phyloP scores from a whole-genome alignment of 2,797 vertebrate genomes.

The Spondyliosoma cantharus region DNA sequence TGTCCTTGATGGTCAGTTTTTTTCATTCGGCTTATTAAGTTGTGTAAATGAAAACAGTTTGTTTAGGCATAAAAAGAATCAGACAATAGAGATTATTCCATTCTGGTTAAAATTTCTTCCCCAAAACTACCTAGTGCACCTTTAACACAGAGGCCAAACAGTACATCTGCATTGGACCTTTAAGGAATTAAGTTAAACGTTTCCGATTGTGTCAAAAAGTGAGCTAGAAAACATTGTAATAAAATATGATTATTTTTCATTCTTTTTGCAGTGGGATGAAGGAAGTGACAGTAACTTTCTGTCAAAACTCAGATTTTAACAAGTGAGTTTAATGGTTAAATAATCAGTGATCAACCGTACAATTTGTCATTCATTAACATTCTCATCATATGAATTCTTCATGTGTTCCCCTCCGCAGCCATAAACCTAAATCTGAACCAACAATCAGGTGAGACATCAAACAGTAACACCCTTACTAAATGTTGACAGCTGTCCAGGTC shows the following conservation, averaged over 20 bases:
- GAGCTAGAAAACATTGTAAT: neutral
- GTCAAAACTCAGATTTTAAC: conserved; percentile 40
- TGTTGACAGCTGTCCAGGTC: conserved; percentile 1
- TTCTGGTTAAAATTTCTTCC: too few relatives aligned
- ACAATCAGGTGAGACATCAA: conserved; percentile 65
- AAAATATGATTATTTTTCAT: neutral
- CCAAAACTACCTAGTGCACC: too few relatives aligned
- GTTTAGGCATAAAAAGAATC: too few relatives aligned
- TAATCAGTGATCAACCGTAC: neutral
- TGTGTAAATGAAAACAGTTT: too few relatives aligned
- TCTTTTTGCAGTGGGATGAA: conserved; percentile 70
- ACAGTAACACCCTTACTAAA: conserved; percentile 2
- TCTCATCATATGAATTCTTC: neutral
- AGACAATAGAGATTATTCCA: too few relatives aligned
- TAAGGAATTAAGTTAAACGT: too few relatives aligned
- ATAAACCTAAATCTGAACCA: conserved; percentile 31
- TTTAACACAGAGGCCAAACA: too few relatives aligned
- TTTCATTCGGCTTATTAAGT: too few relatives aligned
- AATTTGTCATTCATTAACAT: neutral
- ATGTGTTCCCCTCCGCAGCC: conserved; percentile 36
- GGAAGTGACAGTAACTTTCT: conserved; percentile 73
- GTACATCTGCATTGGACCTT: neutral
- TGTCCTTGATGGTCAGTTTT: too few relatives aligned
- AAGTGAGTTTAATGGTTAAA: conserved; percentile 63
- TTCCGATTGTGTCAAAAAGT: neutral